These are phyloP conservation scores for Telenomus remus DNA, from an alignment of 1,140 invertebrate genomes.

Conservation along the genomic window DNA sequence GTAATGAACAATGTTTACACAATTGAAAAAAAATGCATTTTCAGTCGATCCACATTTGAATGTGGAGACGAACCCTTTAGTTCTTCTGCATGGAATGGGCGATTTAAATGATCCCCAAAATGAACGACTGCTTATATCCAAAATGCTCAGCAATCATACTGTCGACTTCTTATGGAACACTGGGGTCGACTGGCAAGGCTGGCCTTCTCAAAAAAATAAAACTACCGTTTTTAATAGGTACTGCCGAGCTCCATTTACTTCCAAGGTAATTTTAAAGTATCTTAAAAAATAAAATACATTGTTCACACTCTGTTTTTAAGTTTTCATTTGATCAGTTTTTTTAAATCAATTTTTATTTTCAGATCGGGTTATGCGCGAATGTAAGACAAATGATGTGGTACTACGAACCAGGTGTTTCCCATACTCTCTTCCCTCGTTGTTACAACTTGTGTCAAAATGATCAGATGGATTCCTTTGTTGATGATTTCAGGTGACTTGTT, in stretches of 20 bases:
- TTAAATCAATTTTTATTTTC: constrained; percentile 24
- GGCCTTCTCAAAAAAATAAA: constrained; percentile 78
- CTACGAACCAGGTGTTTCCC: constrained; percentile 86
- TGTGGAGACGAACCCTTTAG: constrained; percentile 66
- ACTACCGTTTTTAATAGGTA: constrained; percentile 85
- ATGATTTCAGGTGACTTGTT: constrained; percentile 81
- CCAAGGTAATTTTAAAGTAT: constrained; percentile 80
- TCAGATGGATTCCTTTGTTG: constrained; percentile 90
- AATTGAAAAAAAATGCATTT: constrained; percentile 8
- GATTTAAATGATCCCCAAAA: constrained; percentile 66
- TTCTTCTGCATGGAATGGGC: constrained; percentile 66
- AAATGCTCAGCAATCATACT: constrained; percentile 77
- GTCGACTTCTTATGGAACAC: constrained; percentile 93
- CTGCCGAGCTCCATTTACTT: constrained; percentile 89
- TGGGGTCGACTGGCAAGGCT: constrained; percentile 86
- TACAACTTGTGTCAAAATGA: constrained; percentile 91
- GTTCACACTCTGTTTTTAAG: too few relatives aligned
- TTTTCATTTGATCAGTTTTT: background rate
- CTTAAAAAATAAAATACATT: background rate
- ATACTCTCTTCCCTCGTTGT: constrained; percentile 89
- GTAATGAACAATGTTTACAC: too few relatives aligned
- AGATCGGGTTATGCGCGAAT: constrained; percentile 85
- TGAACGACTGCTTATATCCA: constrained; percentile 68
- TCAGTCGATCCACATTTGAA: constrained; percentile 61
- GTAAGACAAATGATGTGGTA: constrained; percentile 93